phyloP scores from a whole-genome alignment of 2,888 invertebrate species.

The Leucoptera coffeella region DNA sequence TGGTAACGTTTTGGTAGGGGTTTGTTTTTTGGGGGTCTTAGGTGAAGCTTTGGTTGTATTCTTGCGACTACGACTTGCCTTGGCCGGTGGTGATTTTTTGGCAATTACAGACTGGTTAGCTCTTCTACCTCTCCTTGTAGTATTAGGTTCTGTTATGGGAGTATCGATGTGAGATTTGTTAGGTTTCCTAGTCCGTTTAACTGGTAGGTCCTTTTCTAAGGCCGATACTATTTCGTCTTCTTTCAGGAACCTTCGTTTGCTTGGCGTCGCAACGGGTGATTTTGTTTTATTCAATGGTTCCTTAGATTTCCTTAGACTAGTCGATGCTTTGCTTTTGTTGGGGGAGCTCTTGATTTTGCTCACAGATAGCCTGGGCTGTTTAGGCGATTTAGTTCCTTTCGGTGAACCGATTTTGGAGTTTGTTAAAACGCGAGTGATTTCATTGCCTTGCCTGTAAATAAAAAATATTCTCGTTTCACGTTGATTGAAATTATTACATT shows the following conservation, averaged over 20 bases:
- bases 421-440: too few relatives aligned
- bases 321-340: too few relatives aligned
- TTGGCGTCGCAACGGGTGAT: neutral
- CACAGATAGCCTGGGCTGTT: neutral
- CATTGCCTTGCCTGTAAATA: neutral
- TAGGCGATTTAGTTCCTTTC: neutral
- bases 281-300: neutral
- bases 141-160: neutral
- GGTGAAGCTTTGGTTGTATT: neutral
- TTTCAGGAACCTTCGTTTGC: neutral
- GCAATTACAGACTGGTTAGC: too few relatives aligned
- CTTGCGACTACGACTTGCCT: neutral
- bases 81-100: neutral
- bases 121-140: neutral
- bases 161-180: neutral
- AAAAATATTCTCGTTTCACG: neutral
- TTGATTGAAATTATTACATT: neutral
- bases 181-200: neutral
- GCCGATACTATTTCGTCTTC: neutral
- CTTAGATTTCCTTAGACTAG: too few relatives aligned
- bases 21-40: neutral
- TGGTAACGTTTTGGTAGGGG: neutral
- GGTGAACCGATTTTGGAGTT: neutral
- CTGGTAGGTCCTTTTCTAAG: neutral
- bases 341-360: too few relatives aligned